Conservation (phyloP, 2,797 vertebrate species). For the Limosa lapponica region DNA sequence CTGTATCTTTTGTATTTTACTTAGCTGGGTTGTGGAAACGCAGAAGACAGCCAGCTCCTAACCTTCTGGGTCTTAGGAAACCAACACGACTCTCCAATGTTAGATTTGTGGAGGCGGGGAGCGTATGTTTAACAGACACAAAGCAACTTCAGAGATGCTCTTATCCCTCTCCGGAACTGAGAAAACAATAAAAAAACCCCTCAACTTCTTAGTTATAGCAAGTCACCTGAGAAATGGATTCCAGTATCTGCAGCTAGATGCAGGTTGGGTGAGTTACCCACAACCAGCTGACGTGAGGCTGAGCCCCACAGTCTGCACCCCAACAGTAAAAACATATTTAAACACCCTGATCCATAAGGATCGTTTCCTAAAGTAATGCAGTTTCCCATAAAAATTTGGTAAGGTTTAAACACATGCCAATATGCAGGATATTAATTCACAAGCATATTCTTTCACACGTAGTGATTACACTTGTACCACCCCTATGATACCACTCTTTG, state of each 20-base stretch:
- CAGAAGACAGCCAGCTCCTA: not conserved
- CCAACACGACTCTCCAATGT: accelerated
- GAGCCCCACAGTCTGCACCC: not conserved
- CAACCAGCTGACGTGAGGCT: not conserved
- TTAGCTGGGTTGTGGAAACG: not conserved
- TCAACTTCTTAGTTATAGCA: not conserved
- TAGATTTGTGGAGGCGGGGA: not conserved
- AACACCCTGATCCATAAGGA: not conserved
- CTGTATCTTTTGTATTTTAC: not conserved
- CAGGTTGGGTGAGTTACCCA: not conserved
- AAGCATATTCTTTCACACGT: not conserved
- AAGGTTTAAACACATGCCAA: not conserved
- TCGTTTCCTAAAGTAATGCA: not conserved
- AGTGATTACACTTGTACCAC: not conserved
- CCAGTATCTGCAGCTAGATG: not conserved
- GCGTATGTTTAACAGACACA: not conserved
- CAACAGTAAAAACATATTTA: not conserved
- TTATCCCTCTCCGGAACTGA: not conserved
- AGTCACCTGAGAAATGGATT: not conserved
- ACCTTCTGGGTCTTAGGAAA: not conserved
- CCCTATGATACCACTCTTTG: not conserved
- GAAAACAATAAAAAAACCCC: not conserved
- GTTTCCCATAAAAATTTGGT: not conserved
- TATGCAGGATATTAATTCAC: not conserved
- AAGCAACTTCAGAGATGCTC: not conserved